A percentile compares a stretch with the other conserved stretches of the same genome.
phyloP scores from a whole-genome alignment of 1,140 invertebrate species.

The Scaptomyza montana region DNA sequence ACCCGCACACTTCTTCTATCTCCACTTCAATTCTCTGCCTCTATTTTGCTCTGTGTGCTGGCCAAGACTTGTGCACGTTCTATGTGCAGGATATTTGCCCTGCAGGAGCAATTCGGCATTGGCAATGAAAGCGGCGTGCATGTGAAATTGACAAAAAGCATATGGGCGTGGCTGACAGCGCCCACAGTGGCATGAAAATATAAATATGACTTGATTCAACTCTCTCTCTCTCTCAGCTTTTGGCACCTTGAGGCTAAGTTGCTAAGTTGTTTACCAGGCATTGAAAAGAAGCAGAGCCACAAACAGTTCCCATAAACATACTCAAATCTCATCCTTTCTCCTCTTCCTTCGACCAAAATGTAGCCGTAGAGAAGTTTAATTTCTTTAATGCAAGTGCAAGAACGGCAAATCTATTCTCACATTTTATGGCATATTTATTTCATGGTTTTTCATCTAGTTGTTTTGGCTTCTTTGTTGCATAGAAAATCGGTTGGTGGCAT shows the following conservation, averaged over 20 bases:
- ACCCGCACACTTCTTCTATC: background rate
- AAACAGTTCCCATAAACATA: constrained; percentile 22
- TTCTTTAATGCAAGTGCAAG: constrained; percentile 60
- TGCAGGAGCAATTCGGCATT: constrained; percentile 33
- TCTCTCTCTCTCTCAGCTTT: constrained; percentile 4
- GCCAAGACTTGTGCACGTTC: constrained; percentile 48
- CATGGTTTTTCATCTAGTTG: constrained; percentile 48
- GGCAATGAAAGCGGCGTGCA: constrained; percentile 29
- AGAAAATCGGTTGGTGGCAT: constrained; percentile 31
- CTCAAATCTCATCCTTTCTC: background rate
- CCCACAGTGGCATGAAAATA: constrained; percentile 28
- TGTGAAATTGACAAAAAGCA: constrained; percentile 55
- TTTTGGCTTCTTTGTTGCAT: constrained; percentile 11
- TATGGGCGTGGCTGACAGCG: constrained; percentile 29
- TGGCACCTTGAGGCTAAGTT: constrained; percentile 46
- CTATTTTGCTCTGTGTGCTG: constrained; percentile 1
- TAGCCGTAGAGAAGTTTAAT: constrained; percentile 34
- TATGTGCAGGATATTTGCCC: constrained; percentile 38
- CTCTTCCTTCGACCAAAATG: no score
- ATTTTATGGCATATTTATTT: constrained; percentile 65
- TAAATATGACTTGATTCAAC: constrained; percentile 43
- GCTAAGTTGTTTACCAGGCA: constrained; percentile 52
- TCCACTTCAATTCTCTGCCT: background rate
- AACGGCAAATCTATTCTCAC: constrained; percentile 21
- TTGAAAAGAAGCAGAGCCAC: constrained; percentile 30